Base-by-base conservation (phyloP, 2,797 vertebrate species). In the Hemibagrus guttatus region DNA sequence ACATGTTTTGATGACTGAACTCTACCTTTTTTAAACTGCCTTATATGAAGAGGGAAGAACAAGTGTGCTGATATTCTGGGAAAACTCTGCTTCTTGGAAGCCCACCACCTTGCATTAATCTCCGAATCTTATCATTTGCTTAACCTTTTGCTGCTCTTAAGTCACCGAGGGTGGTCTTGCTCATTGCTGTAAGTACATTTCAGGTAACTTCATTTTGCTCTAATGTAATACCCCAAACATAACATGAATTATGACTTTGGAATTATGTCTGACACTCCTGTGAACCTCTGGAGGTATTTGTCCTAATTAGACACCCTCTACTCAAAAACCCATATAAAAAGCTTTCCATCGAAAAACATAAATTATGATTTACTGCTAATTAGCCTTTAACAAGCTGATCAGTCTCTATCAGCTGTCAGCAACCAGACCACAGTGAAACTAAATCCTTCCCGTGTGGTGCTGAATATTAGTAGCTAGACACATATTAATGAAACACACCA, bases 121-220 rank as follows among this genome's bases (percentile, higher is more conserved):
- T 86, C 89, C 75, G 92, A 93, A 95, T 94, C 93, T 91, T 54
- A 64, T 89, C 54, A 89, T 92, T 93, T 93, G 91, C 88, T 90
- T 88, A 75, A 76, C 84, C 88, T 91, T 74, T 26, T 84, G 61
- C 85, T 39, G 86, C 81, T 90, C 88, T 78, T 74, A 81, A 93
- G 88, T 92, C 88, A 85, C 76, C 81, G 49, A 63, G 31, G 92
- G 92, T 93, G 92, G 92, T 94, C 93, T 75, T 63, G 56, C 76
- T 72, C 68, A 13, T 23, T 31, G 26, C 49, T 28, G 21, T 86
- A 71, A 61, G 78, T 64, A 42, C 61, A 58, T 85, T 71, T 49
- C 75, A 71, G 61, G 85, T 82, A 49, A 86, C 8, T 81, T 81
- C 14, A 19, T 28, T 7, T 46, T 81, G 35, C 14, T 8, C 21